Conservation (phyloP, 2,888 invertebrate species). For the Nysson spinosus region DNA sequence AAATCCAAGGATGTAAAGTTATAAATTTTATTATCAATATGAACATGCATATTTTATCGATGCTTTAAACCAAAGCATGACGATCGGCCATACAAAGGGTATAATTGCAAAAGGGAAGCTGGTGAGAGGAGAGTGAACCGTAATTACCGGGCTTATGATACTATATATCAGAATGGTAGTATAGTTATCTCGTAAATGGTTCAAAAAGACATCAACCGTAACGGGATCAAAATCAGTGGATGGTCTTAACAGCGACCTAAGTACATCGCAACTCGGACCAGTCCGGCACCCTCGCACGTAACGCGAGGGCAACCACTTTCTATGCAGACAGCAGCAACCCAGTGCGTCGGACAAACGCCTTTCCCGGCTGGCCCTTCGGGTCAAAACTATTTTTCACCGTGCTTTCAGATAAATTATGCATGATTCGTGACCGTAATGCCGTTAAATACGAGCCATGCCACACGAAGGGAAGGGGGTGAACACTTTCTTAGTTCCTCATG, state of each 20-base stretch:
- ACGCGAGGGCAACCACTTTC: conserved; percentile 57
- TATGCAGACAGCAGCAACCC: conserved; percentile 47
- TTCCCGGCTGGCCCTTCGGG: conserved; percentile 45
- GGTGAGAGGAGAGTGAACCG: conserved; percentile 28
- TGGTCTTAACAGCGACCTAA: conserved; percentile 49
- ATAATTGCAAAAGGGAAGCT: conserved; percentile 23
- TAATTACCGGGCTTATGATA: conserved; percentile 31
- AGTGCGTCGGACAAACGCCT: conserved; percentile 47
- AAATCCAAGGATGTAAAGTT: too few relatives aligned
- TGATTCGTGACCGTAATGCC: conserved; percentile 49
- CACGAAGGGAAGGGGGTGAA: neutral
- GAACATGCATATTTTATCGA: too few relatives aligned
- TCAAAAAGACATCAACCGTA: conserved; percentile 19
- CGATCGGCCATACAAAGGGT: conserved; percentile 10
- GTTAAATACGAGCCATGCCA: conserved; percentile 46
- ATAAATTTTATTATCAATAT: too few relatives aligned
- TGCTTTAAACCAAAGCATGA: too few relatives aligned
- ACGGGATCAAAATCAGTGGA: conserved; percentile 39
- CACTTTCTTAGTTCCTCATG: conserved; percentile 3
- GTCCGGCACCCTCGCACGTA: conserved; percentile 55
- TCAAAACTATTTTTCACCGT: conserved; percentile 53
- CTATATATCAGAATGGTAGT: conserved; percentile 20
- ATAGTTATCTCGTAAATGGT: too few relatives aligned
- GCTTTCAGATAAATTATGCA: conserved; percentile 55
- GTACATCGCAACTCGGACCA: conserved; percentile 22